Percentiles rank a stretch among this genome's conserved stretches.
phyloP scores from a whole-genome alignment of 2,797 vertebrate genomes.

The Pseudochromis fuscus region DNA sequence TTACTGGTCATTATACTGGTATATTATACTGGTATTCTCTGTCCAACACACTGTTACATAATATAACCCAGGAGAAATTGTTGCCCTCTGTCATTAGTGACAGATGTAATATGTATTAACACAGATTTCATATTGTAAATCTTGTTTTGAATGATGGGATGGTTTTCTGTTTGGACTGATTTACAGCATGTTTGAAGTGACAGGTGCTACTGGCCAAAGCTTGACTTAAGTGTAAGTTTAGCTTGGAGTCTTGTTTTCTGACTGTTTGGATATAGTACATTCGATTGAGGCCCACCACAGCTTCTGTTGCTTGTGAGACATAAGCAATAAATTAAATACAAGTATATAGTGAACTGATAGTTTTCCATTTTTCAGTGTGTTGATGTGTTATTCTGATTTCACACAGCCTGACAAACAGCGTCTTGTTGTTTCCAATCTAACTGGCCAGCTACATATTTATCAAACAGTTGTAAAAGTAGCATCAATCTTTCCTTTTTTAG shows the following conservation, averaged over 20 bases:
- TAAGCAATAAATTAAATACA: too few relatives aligned
- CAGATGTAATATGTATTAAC: background rate
- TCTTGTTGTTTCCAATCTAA: background rate
- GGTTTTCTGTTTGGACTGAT: background rate
- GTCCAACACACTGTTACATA: conserved; percentile 29
- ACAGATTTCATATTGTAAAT: background rate
- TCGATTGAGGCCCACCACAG: too few relatives aligned
- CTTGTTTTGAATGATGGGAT: background rate
- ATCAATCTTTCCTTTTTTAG: background rate
- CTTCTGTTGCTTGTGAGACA: background rate
- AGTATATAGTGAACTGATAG: too few relatives aligned
- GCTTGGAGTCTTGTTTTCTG: too few relatives aligned
- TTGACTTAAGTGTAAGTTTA: too few relatives aligned
- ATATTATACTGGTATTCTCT: conserved; percentile 20
- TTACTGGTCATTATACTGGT: conserved; percentile 48
- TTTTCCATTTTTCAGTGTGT: too few relatives aligned
- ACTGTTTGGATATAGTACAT: too few relatives aligned
- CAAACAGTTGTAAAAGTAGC: background rate
- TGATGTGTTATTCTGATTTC: background rate
- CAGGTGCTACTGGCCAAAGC: background rate
- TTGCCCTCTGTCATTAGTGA: conserved; percentile 1
- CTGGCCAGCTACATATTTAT: background rate
- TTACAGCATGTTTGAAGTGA: background rate
- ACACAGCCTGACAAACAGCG: background rate
- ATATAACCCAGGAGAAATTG: conserved; percentile 6